Evolutionary conservation across 2,113 vertebrate species (phyloP).

Genomic region (Petrocephalus microphthalmus): DNA sequence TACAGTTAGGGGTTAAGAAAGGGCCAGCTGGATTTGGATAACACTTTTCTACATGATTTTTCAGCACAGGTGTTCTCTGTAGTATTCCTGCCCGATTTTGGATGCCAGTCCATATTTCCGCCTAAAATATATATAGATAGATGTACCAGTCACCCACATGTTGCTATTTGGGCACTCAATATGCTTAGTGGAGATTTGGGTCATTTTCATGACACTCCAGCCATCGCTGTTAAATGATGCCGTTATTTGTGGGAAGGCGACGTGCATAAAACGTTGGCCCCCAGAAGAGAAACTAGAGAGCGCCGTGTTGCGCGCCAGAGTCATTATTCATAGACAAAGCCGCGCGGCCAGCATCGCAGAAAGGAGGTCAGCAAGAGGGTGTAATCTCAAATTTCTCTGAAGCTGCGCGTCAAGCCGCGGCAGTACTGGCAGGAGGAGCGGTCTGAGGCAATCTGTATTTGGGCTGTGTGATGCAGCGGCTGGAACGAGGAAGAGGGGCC

Average conservation of each 20-base stretch:
- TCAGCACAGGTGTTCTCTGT: not conserved
- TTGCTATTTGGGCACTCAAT: not conserved
- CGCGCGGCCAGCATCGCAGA: not conserved
- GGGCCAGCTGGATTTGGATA: not conserved
- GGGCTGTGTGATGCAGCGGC: not conserved
- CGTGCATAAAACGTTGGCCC: not conserved
- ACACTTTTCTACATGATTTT: not conserved
- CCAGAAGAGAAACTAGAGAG: not conserved
- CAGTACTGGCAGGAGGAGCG: not conserved
- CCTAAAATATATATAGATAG: not conserved
- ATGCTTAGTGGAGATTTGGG: not conserved
- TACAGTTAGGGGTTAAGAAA: not conserved
- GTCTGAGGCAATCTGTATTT: not conserved
- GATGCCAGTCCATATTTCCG: not conserved
- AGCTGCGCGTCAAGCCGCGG: not conserved
- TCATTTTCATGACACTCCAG: not conserved
- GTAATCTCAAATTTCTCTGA: conserved; percentile 1
- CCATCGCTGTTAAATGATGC: not conserved
- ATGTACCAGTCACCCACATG: not conserved
- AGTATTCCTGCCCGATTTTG: not conserved
- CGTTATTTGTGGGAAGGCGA: not conserved
- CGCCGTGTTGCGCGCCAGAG: not conserved
- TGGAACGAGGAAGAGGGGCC: not conserved
- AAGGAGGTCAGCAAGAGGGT: not conserved
- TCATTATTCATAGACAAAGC: not conserved